Conservation (phyloP, 2,888 invertebrate genomes). For the Pheosia tremula region DNA sequence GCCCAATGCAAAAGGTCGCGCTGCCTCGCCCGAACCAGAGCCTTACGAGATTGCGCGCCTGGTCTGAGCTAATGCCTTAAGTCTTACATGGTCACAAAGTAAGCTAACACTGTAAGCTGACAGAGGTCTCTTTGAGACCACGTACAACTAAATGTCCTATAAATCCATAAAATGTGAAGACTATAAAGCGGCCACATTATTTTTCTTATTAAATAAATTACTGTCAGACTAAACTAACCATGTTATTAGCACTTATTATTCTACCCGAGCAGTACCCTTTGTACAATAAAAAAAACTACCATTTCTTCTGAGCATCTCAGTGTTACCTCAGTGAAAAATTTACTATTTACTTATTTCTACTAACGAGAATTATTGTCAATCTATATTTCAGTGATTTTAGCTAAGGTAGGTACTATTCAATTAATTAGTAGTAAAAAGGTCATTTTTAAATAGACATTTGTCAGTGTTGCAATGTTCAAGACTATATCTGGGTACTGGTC, state of each 20-base stretch:
- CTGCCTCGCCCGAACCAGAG: too few species aligned
- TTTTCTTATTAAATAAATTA: slow-evolving; percentile 13
- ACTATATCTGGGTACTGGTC: background rate
- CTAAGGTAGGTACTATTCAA: slow-evolving; percentile 36
- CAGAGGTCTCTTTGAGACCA: too few species aligned
- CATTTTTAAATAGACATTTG: slow-evolving; percentile 21
- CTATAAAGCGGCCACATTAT: background rate
- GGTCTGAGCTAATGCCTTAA: too few species aligned
- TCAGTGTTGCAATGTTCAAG: slow-evolving; percentile 45
- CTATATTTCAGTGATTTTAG: slow-evolving; percentile 38
- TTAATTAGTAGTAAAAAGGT: slow-evolving; percentile 29
- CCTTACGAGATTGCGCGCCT: too few species aligned
- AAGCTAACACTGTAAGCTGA: too few species aligned
- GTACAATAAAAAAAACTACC: slow-evolving; percentile 38
- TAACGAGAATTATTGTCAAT: slow-evolving; percentile 39
- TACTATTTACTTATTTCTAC: slow-evolving; percentile 50
- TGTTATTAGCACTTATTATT: slow-evolving; percentile 35
- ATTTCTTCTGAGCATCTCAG: slow-evolving; percentile 40
- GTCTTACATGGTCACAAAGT: too few species aligned
- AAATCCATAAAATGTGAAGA: too few species aligned
- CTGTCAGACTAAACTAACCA: slow-evolving; percentile 30
- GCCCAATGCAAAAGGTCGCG: too few species aligned
- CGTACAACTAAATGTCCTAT: too few species aligned
- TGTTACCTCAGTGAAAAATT: slow-evolving; percentile 43
- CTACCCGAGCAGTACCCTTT: slow-evolving; percentile 49